Percentiles rank a stretch among this genome's conserved stretches.
phyloP scores from a whole-genome alignment of 2,113 vertebrate species.

The Vombatus ursinus region DNA sequence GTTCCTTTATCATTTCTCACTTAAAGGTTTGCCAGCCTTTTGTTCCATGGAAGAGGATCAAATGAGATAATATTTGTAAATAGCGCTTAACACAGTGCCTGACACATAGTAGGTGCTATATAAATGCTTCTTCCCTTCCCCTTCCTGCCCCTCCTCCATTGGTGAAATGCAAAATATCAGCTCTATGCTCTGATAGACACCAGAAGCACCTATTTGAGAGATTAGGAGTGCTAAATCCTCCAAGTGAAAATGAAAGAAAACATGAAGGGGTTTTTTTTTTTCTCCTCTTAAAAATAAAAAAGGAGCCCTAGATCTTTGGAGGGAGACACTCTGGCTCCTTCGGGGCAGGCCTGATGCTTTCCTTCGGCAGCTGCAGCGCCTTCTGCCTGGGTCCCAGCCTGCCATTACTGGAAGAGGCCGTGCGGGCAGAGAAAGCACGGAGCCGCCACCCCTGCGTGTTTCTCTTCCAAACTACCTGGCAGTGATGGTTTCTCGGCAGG shows the following conservation, averaged over 20 bases:
- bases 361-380: neutral
- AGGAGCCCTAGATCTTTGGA: neutral
- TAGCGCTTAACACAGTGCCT: neutral
- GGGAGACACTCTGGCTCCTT: neutral
- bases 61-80: neutral
- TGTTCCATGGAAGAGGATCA: neutral
- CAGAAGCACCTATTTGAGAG: neutral
- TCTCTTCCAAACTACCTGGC: conserved; percentile 42
- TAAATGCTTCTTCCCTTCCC: neutral
- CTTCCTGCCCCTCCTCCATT: neutral
- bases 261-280: neutral
- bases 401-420: neutral
- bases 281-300: neutral
- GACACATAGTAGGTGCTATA: neutral
- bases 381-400: neutral
- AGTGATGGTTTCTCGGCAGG: conserved; percentile 52
- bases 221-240: neutral
- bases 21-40: neutral
- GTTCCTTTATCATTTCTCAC: neutral
- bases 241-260: neutral
- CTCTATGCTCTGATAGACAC: neutral
- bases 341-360: neutral
- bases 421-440: conserved; percentile 38
- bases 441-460: conserved; percentile 24
- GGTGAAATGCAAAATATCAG: neutral